Conservation (phyloP, 1,140 invertebrate genomes). For the Lordiphosa clarofinis region DNA sequence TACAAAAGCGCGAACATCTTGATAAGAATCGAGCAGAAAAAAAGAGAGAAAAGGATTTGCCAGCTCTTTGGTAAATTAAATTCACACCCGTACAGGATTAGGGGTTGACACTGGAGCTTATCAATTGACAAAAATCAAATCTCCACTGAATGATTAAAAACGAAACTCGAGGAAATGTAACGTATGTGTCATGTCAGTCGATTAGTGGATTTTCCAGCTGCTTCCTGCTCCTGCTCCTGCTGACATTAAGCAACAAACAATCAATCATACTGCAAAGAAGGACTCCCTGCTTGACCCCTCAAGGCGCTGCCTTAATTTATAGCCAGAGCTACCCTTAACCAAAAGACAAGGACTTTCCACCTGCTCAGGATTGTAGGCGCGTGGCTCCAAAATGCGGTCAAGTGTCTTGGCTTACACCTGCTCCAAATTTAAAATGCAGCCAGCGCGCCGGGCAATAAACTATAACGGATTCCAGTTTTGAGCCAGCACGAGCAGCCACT, state of each 20-base stretch:
- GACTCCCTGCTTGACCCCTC: slow-evolving; percentile 43
- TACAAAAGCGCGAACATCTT: slow-evolving; percentile 42
- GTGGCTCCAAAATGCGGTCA: slow-evolving; percentile 76
- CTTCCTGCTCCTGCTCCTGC: slow-evolving; percentile 55
- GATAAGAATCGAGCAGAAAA: slow-evolving; percentile 39
- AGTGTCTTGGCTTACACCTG: slow-evolving; percentile 71
- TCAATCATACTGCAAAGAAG: slow-evolving; percentile 64
- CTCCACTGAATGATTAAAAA: slow-evolving; percentile 59
- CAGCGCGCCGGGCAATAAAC: slow-evolving; percentile 65
- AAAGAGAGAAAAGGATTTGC: slow-evolving; percentile 59
- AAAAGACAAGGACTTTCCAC: slow-evolving; percentile 63
- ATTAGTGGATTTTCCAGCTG: slow-evolving; percentile 66
- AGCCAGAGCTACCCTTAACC: slow-evolving; percentile 58
- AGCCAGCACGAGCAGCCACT: slow-evolving; percentile 39
- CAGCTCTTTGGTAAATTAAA: slow-evolving; percentile 75
- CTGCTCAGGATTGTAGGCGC: slow-evolving; percentile 68
- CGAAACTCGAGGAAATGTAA: slow-evolving; percentile 30
- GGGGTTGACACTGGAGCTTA: slow-evolving; percentile 49
- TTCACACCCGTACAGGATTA: slow-evolving; percentile 68
- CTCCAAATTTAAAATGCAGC: slow-evolving; percentile 65
- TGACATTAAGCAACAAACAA: slow-evolving; percentile 66
- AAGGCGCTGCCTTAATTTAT: slow-evolving; percentile 71
- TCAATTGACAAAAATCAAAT: slow-evolving; percentile 63
- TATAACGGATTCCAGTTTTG: slow-evolving; percentile 76
- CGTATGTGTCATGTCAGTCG: slow-evolving; percentile 47